Percentiles rank a stretch among this genome's conserved stretches.
Conservation (phyloP, 2,797 vertebrate genomes). For the Helostoma temminkii region DNA sequence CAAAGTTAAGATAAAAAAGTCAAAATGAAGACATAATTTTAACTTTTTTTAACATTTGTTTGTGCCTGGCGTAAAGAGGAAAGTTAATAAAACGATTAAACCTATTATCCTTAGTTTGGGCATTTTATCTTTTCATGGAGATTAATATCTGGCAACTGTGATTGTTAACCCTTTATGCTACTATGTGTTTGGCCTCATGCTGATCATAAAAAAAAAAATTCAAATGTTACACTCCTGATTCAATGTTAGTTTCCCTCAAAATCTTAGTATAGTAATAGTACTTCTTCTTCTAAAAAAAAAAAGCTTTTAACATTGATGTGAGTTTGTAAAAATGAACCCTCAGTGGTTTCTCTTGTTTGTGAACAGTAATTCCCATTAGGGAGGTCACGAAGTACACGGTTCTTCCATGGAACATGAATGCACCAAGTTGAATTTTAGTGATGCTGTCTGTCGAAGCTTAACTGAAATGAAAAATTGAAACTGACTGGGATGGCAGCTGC, state of each 20-base stretch:
- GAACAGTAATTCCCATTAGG: not conserved
- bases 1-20: too few relatives aligned
- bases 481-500: conserved; percentile 46
- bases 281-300: not conserved
- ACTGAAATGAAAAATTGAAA: conserved; percentile 41
- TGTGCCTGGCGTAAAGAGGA: too few relatives aligned
- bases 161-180: conserved; percentile 11
- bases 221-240: not conserved
- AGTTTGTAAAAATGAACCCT: not conserved
- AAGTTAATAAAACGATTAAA: not conserved
- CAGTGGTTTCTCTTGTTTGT: too few relatives aligned
- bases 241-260: not conserved
- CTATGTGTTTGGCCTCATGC: conserved; percentile 6
- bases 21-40: too few relatives aligned
- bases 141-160: conserved; percentile 49
- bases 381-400: conserved; percentile 30
- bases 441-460: conserved; percentile 45
- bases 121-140: conserved; percentile 21
- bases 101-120: conserved; percentile 4
- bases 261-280: not conserved
- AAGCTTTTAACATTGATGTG: not conserved
- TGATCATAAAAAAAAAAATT: too few relatives aligned
- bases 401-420: conserved; percentile 38
- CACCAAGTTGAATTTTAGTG: conserved; percentile 33
- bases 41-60: too few relatives aligned